Percentiles rank a stretch among this genome's conserved stretches.
phyloP scores from a whole-genome alignment of 1,140 invertebrate genomes.

The Brachionus plicatilis region DNA sequence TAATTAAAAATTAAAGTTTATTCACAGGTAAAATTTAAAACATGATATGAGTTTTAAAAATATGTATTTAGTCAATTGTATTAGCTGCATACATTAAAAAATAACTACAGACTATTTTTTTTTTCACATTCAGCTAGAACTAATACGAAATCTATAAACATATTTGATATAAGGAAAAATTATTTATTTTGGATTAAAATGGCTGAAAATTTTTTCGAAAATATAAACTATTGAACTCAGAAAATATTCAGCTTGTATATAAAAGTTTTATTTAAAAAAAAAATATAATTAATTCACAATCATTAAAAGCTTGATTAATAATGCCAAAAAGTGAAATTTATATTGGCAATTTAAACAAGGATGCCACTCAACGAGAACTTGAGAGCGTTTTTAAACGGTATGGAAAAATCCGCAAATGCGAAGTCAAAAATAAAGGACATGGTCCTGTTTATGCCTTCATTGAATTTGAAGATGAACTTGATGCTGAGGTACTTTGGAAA shows the following conservation, averaged over 20 bases:
- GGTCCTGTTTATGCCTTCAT: constrained; percentile 78
- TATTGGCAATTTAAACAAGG: constrained; percentile 36
- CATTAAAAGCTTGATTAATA: background rate
- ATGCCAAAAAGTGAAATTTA: constrained; percentile 34
- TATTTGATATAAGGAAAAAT: too few species aligned
- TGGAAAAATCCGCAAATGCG: constrained; percentile 19
- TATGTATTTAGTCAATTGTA: too few species aligned
- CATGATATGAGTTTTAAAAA: too few species aligned
- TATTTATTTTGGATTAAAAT: background rate
- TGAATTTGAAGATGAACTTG: constrained; percentile 88
- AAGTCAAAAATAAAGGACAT: constrained; percentile 32
- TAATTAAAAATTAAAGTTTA: too few species aligned
- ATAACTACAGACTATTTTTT: too few species aligned
- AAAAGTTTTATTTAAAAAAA: background rate
- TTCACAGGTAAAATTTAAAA: too few species aligned
- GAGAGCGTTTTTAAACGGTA: constrained; percentile 17
- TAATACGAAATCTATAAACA: too few species aligned
- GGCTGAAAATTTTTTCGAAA: background rate
- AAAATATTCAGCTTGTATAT: background rate
- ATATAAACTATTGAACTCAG: background rate
- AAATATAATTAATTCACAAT: background rate
- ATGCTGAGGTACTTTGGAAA: constrained; percentile 67
- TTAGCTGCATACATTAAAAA: too few species aligned
- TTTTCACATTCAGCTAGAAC: too few species aligned
- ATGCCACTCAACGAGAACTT: constrained; percentile 18